These are phyloP conservation scores for Slavum lentiscoides DNA, from an alignment of 2,888 invertebrate species.

Conservation along the genomic window DNA sequence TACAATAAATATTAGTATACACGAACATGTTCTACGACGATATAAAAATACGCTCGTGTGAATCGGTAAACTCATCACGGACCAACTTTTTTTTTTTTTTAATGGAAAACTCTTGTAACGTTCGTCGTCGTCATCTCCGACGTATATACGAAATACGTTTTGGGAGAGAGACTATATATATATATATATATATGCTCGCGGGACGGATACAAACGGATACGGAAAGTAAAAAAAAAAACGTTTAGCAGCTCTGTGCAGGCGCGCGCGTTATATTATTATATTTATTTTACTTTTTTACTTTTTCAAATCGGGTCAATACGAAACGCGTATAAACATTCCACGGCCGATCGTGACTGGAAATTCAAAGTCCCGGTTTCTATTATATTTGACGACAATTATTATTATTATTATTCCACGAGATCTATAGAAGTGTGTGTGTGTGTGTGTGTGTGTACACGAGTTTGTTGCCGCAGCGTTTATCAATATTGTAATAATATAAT, in stretches of 20 bases:
- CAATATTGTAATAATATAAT: too few relatives aligned
- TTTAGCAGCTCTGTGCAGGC: background rate
- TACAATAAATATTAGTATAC: background rate
- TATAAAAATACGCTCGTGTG: background rate
- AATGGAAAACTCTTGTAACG: slow-evolving; percentile 40
- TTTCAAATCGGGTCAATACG: slow-evolving; percentile 27
- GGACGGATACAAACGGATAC: slow-evolving; percentile 13
- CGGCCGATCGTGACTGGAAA: slow-evolving; percentile 46
- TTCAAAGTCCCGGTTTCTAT: slow-evolving; percentile 22
- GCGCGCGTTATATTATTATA: background rate
- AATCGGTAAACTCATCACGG: slow-evolving; percentile 9
- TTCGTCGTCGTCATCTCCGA: background rate
- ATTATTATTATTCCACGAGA: slow-evolving; percentile 11
- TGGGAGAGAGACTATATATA: too few relatives aligned
- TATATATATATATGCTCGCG: background rate
- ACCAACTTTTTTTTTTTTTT: slow-evolving; percentile 5
- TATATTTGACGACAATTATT: slow-evolving; percentile 43
- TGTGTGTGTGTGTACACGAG: background rate
- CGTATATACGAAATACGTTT: too few relatives aligned
- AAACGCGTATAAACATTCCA: slow-evolving; percentile 27
- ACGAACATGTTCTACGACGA: background rate
- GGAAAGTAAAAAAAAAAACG: background rate
- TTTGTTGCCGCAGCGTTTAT: too few relatives aligned
- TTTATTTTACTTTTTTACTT: slow-evolving; percentile 22
- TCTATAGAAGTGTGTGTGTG: background rate